Base-by-base conservation (phyloP, 2,113 vertebrate genomes). In the Caloenas nicobarica region DNA sequence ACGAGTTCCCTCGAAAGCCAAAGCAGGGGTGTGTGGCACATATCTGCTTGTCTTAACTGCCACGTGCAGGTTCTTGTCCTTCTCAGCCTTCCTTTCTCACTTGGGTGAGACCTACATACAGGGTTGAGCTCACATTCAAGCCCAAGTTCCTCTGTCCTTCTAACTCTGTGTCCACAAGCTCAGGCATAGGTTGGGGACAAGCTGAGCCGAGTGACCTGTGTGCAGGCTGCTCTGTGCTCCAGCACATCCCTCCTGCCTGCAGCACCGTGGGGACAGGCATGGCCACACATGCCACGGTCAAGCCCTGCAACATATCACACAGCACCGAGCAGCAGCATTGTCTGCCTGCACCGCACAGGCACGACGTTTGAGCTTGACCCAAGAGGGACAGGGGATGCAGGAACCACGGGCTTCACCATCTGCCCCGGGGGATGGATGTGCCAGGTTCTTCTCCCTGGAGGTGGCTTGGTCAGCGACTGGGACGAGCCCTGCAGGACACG, bases 211-310 rank as follows among this genome's bases (percentile, higher is more conserved):
- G 71, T 57, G 36, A 48, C 13, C 34, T 16, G 16, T 0, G 1
- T 18, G 34, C 60, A 56, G 38, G 22, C 22, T 73, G 34, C 44
- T 73, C 54, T 54, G 3, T 10, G 53, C 60, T 40, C 18, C 54
- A 31, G 2, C 1, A 1, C 18, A 6, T 11, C 33, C 51, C 46
- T 36, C 51, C 56, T 33, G 31, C 38, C 64, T 19, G 48, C 54
- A 73, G 44, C 3, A 0, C 0, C 13, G n/a, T 5, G 13, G 69
- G 31, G 60, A 78, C 0, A 1, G 11, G 28, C 57, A 28, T 0
- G 2, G 46, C 42, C 65, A 17, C 22, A 33, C 15, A 8, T 4
- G 25, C 23, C 50, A 19, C 0, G 1, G 33, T 22, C 83, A 88
- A 70, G 60, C 33, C 25, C 65, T 74, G 50, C 60, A 42, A 42